Base-by-base conservation (phyloP, 1,140 invertebrate species). In the Cyrtorhinus lividipennis region DNA sequence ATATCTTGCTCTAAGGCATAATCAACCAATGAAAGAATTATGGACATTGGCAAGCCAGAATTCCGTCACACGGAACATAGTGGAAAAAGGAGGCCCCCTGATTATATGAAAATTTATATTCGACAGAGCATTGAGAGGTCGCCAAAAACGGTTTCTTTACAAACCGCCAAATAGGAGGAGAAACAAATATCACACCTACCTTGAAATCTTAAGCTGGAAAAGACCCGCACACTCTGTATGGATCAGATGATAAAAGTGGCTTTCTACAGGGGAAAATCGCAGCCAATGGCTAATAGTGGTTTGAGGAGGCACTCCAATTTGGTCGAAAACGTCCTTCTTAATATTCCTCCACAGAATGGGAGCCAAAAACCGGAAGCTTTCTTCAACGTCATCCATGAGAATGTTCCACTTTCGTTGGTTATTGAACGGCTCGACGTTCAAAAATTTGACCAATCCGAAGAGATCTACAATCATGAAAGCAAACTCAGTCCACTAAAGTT, bases 311-410 rank as follows among this genome's bases (percentile, higher is more conserved):
- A 81, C 75, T 46, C 74, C 72, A 15, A 80, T 69, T 67, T 78
- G 73, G 15, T 59, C 24, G 1, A 82, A 67, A 44, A 88, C 82
- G 70, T 86, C 80, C 38, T 75, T 74, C 71, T 86, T 87, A 0
- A 76, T 71, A 18, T 80, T 86, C 45, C 87, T 75, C 86, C 87
- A 89, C 69, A 90, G 72, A 57, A 85, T 74, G 66, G 78, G 72
- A 18, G 76, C 71, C n/a, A 88, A 67, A 2, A 83, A 13, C 78
- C 66, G 53, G 78, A 69, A 82, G 87, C 73, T 79, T 69, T 48
- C 24, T 1, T 59, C 57, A 24, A 48, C 18, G 15, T 60, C 24
- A 5, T 38, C 25, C 8, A 53, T 15, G 12, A 65, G 38, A 8
- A 44, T 20, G 1, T 3, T 3, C 58, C 61, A 63, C 23, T 27